Evolutionary conservation across 2,113 vertebrate genomes (phyloP).

Genomic region (Pterophyllum scalare): DNA sequence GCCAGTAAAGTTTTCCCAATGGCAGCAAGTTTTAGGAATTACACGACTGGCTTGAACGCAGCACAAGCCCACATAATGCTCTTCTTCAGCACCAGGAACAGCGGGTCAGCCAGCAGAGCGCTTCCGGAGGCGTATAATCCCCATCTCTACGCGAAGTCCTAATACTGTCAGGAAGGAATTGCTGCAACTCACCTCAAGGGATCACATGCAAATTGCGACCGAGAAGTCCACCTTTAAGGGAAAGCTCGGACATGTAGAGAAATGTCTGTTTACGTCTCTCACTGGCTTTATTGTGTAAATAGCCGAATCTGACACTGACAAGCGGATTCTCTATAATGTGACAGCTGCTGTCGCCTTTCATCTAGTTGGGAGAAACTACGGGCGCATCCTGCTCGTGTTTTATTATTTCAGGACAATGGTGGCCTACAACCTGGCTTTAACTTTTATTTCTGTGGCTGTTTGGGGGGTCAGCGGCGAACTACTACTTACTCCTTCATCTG

Average conservation of each 20-base stretch:
- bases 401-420: constrained; percentile 48
- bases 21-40: neutral
- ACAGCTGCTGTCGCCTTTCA: constrained; percentile 61
- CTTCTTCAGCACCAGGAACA: constrained; percentile 42
- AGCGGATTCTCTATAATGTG: constrained; percentile 44
- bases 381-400: neutral
- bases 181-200: constrained; percentile 8
- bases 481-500: constrained; percentile 48
- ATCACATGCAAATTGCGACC: constrained; percentile 3
- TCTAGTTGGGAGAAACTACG: constrained; percentile 8
- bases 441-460: constrained; percentile 51
- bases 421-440: constrained; percentile 47
- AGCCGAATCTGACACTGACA: constrained; percentile 2
- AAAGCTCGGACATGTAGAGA: neutral
- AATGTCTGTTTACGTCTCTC: constrained; percentile 31
- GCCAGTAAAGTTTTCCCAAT: neutral
- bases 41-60: constrained; percentile 49
- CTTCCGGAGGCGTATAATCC: constrained; percentile 76
- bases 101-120: constrained; percentile 51
- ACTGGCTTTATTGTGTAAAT: constrained; percentile 3
- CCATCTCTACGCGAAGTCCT: constrained; percentile 49
- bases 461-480: constrained; percentile 60
- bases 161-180: constrained; percentile 57
- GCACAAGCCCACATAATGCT: constrained; percentile 38
- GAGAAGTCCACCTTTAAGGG: neutral